A percentile compares a stretch with the other conserved stretches of the same genome.
phyloP scores from a whole-genome alignment of 2,113 vertebrate species.

The Lamprotornis superbus region DNA sequence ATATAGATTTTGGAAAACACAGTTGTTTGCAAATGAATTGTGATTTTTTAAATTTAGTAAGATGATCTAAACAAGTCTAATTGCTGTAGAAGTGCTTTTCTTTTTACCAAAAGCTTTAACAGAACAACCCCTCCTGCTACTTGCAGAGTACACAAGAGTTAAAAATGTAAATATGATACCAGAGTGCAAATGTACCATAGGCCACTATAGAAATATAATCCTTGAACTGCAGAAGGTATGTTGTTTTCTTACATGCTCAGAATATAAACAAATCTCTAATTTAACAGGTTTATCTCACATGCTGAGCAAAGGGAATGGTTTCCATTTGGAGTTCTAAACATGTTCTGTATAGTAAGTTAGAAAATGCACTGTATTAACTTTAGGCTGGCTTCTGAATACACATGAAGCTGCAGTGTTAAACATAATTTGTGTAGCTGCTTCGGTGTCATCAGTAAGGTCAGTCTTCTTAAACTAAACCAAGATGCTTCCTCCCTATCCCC shows the following conservation, averaged over 20 bases:
- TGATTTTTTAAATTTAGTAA: background rate
- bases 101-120: background rate
- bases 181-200: background rate
- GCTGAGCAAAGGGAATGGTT: conserved; percentile 4
- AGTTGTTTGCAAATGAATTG: background rate
- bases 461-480: background rate
- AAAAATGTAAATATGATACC: background rate
- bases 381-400: conserved; percentile 1
- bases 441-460: background rate
- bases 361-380: conserved; percentile 5
- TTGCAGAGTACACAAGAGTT: background rate
- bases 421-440: background rate
- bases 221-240: background rate
- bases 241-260: conserved; percentile 42
- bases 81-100: background rate
- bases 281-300: background rate
- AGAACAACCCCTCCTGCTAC: background rate
- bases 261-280: conserved; percentile 53
- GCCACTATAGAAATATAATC: background rate
- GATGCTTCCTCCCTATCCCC: background rate
- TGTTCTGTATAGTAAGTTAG: background rate
- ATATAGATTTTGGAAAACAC: background rate
- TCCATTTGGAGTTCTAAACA: conserved; percentile 28
- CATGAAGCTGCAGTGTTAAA: background rate
- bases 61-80: background rate